These are phyloP conservation scores for Gephyroberyx darwinii DNA, from an alignment of 2,797 vertebrate genomes.

Conservation along the genomic window DNA sequence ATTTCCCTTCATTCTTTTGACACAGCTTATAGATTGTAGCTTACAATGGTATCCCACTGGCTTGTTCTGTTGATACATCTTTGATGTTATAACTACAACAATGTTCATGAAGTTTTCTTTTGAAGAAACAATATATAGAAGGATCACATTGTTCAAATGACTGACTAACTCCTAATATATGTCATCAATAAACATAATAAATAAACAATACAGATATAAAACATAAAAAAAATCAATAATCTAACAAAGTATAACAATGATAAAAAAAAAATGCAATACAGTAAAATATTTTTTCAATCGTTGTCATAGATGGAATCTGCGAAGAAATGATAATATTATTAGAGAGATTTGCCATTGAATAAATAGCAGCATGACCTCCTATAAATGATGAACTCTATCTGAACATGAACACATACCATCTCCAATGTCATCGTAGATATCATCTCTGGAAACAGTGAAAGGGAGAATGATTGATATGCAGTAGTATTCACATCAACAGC, in stretches of 20 bases:
- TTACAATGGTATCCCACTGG: too few species aligned
- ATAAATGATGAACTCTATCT: not conserved
- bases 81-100: not conserved
- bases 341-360: not conserved
- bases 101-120: not conserved
- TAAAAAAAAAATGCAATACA: not conserved
- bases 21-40: too few species aligned
- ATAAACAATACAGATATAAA: constrained; percentile 56
- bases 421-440: constrained; percentile 93
- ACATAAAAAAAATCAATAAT: not conserved
- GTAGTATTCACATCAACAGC: not conserved
- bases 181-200: constrained; percentile 58
- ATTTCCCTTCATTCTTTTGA: not conserved
- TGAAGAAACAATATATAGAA: not conserved
- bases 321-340: constrained; percentile 53
- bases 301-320: constrained; percentile 93
- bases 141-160: constrained; percentile 37
- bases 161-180: constrained; percentile 14
- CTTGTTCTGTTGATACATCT: not conserved
- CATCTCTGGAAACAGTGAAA: constrained; percentile 81
- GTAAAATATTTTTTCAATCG: constrained; percentile 72
- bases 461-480: constrained; percentile 15
- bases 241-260: not conserved
- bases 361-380: not conserved
- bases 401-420: constrained; percentile 84